Evolutionary conservation across 2,888 invertebrate genomes (phyloP).

Genomic region (Leucoma salicis): DNA sequence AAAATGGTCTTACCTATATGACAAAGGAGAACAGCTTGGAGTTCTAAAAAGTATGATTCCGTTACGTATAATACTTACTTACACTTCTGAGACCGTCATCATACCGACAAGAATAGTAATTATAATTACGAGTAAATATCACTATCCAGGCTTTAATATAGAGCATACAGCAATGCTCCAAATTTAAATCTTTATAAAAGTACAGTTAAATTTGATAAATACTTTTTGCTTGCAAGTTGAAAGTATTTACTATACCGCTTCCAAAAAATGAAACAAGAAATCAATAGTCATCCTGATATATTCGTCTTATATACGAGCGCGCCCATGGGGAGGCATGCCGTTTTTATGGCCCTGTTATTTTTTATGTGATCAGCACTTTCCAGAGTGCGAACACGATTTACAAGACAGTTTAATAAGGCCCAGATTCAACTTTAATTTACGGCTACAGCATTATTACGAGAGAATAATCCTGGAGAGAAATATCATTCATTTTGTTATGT

Average conservation of each 20-base stretch:
- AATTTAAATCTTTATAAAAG: too few relatives aligned
- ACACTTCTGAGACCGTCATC: too few relatives aligned
- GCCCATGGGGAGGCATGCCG: slow-evolving; percentile 37
- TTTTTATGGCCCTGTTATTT: slow-evolving; percentile 65
- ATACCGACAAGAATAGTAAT: too few relatives aligned
- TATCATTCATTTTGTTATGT: slow-evolving; percentile 3
- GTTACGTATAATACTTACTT: too few relatives aligned
- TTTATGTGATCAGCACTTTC: slow-evolving; percentile 63
- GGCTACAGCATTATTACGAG: slow-evolving; percentile 22
- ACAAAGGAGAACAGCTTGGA: too few relatives aligned
- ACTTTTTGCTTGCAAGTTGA: not conserved
- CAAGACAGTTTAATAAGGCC: slow-evolving; percentile 48
- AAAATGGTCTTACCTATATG: too few relatives aligned
- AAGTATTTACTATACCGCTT: slow-evolving; percentile 17
- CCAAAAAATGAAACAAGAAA: slow-evolving; percentile 29
- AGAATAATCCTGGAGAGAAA: slow-evolving; percentile 15
- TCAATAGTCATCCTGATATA: slow-evolving; percentile 36
- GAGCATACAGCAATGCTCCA: too few relatives aligned
- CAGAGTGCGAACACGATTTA: slow-evolving; percentile 45
- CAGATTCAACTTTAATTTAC: slow-evolving; percentile 38
- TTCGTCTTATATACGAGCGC: slow-evolving; percentile 39
- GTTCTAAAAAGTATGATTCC: too few relatives aligned
- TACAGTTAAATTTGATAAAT: not conserved
- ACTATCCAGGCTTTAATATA: too few relatives aligned
- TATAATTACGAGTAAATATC: too few relatives aligned